A percentile compares a stretch with the other conserved stretches of the same genome.
Conservation (phyloP, 2,113 vertebrate genomes). For the Haemorhous mexicanus region DNA sequence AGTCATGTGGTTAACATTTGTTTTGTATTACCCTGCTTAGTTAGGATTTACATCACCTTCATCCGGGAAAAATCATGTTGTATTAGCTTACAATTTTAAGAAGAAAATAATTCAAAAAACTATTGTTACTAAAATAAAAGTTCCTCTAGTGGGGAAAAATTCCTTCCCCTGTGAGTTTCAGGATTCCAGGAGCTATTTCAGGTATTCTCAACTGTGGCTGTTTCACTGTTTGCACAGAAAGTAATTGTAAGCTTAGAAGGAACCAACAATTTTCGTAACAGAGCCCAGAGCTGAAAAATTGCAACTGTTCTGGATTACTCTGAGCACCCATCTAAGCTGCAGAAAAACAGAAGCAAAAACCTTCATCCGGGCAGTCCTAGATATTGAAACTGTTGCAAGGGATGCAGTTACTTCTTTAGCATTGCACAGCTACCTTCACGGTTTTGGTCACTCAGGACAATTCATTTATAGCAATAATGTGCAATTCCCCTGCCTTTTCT, state of each 20-base stretch:
- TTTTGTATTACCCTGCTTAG: background rate
- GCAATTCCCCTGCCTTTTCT: background rate
- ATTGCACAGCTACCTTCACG: background rate
- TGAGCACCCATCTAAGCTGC: background rate
- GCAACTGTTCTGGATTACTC: background rate
- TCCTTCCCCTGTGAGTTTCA: background rate
- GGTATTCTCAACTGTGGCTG: background rate
- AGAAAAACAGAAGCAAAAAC: background rate
- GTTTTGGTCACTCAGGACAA: background rate
- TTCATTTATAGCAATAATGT: background rate
- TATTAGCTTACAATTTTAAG: background rate
- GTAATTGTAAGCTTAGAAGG: background rate
- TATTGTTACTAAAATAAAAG: background rate
- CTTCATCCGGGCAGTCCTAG: background rate
- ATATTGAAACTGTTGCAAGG: background rate
- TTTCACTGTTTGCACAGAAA: background rate
- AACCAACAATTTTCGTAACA: background rate
- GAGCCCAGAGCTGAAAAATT: background rate
- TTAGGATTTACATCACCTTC: background rate
- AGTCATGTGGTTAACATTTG: background rate
- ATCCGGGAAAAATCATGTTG: background rate
- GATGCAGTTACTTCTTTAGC: background rate
- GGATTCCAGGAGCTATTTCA: background rate
- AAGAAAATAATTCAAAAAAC: background rate
- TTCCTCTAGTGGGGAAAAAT: background rate